Evolutionary conservation across 2,797 vertebrate genomes (phyloP), one percentile per base, ranked within the genome.

Genomic region (Nannoperca australis): DNA sequence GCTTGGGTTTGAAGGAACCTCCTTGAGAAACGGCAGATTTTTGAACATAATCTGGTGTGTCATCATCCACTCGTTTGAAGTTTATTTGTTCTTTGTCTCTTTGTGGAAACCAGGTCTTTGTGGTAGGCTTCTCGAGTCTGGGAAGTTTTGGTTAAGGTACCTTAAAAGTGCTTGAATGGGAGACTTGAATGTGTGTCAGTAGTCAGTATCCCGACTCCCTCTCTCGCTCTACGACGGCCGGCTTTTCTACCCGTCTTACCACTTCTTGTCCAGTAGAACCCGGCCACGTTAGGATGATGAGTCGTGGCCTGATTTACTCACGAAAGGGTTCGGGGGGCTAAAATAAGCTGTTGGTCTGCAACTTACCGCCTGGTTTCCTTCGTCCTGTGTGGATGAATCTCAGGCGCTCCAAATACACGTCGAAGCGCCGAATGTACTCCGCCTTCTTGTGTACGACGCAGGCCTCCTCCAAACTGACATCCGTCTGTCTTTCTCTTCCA

Each of bases 231-330:
- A 15, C 2, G 4, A 42, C 40, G 13, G 40, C 55, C 20, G 14
- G 9, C 0, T 32, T 18, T 8, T 9, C 53, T 9, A 27, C 15
- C 8, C 4, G 10, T 34, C 55, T n/a, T 20, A 3, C 30, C 34
- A 3, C 40, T 13, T 36, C 42, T 30, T 5, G 4, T 30, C 34
- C 12, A 5, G 14, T 49, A 5, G 3, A 17, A 30, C 11, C 24
- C 11, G 10, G 18, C 34, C 49, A n/a, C 63, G 1, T 49, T 58
- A 58, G 63, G 32, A 17, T 17, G 58, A 55, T 64, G 53, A 78
- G 30, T 42, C 47, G 3, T 75, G 64, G 47, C 64, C 73, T 58
- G 75, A 70, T 70, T 70, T 70, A 55, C 53, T 58, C 60, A 24
- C 47, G 20, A 3, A 32, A 47, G 3, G 6, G 47, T 64, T 40